Evolutionary conservation across 2,888 invertebrate species (phyloP).

Genomic region (Trachelus tabidus): DNA sequence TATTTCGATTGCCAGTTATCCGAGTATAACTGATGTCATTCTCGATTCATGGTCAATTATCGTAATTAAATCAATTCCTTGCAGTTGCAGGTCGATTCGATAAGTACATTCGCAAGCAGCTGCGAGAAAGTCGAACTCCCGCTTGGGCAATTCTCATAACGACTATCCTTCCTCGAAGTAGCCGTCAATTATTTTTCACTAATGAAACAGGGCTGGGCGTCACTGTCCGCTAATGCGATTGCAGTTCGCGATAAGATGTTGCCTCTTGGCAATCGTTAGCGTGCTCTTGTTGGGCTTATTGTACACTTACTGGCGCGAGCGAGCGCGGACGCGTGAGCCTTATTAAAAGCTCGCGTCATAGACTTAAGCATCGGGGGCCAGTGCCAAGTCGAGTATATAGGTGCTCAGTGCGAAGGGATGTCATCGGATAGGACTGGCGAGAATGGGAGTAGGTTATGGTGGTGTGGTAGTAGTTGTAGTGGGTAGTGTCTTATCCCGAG

Average conservation of each 20-base stretch:
- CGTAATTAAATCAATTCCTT: neutral
- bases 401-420: conserved; percentile 13
- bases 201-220: conserved; percentile 59
- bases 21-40: neutral
- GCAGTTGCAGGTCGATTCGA: neutral
- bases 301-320: conserved; percentile 23
- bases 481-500: conserved; percentile 53
- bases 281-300: conserved; percentile 39
- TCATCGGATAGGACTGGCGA: conserved; percentile 26
- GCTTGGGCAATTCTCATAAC: conserved; percentile 2
- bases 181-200: conserved; percentile 62
- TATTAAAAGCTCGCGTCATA: conserved; percentile 23
- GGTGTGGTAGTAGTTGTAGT: neutral
- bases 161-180: conserved; percentile 26
- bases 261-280: conserved; percentile 58
- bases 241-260: conserved; percentile 57
- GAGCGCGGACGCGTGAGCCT: conserved; percentile 18
- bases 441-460: conserved; percentile 19
- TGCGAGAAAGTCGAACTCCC: neutral
- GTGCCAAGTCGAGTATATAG: neutral
- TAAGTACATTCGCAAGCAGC: neutral
- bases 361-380: neutral
- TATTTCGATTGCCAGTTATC: neutral
- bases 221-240: conserved; percentile 62
- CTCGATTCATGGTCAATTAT: neutral